Evolutionary conservation across 2,113 vertebrate genomes (phyloP), one percentile per base, ranked within the genome.

Genomic region (Sylvia atricapilla): DNA sequence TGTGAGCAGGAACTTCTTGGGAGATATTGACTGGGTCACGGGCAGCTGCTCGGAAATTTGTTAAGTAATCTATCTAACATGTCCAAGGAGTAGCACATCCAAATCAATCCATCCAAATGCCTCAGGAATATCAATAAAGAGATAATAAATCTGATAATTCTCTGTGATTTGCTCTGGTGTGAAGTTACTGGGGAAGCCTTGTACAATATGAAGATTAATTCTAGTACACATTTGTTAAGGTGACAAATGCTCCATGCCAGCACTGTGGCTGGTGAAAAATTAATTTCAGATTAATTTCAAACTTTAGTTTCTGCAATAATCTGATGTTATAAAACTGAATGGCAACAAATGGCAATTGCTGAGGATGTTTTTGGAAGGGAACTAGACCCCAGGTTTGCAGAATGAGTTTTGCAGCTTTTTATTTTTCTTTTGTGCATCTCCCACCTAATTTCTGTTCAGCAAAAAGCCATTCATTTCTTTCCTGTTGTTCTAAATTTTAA

Each of bases 91-190:
- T 74, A 91, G 56, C 68, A 33, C 83, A 89, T 85, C 75, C 6
- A 14, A 95, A 93, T 93, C 87, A 95, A 78, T 94, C 93, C 59
- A 78, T 95, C 79, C 87, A 90, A 86, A 93, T 91, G 82, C 72
- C 82, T 92, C 82, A 80, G 53, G 62, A 94, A 86, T 82, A 90
- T 97, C 94, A 92, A 94, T 95, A 80, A 86, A 95, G 78, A 68
- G 63, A 75, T 96, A 92, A 95, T 97, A 97, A 95, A 95, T 95
- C 55, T 18, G 8, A 59, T 96, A 87, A 93, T 91, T 90, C 87
- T 91, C 55, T 74, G 59, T 78, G 79, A 94, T 94, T 83, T 88
- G 35, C 72, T 77, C 70, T 56, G 39, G 30, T 77, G 75, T 84
- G 91, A 89, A 95, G 81, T 58, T 93, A 53, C 62, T 4, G 6